Base-by-base conservation (phyloP, 1,140 invertebrate genomes). In the Rhynchophorus ferrugineus region DNA sequence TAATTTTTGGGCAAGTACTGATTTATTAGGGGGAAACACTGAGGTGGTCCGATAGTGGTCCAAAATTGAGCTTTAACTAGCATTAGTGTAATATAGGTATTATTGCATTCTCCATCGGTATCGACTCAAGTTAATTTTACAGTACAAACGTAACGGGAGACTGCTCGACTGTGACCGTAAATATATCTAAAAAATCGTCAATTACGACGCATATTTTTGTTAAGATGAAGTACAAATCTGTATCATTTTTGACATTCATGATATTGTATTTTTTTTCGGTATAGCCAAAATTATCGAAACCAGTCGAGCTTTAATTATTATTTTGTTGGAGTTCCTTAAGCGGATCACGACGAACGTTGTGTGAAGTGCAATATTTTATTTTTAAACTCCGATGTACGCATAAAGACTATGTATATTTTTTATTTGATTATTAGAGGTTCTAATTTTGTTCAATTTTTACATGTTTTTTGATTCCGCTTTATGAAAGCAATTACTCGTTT, bases 201-300 rank as follows among this genome's bases (percentile, higher is more conserved):
- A 61, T 59, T 56, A 60, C 37, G 62, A 59, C 62, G 63, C 62
- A 60, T 68, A 68, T 67, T 68, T 68, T 68, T 68, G 61, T 66
- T 68, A 68, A 63, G 47, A 61, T 52, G 56, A 57, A 68, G 66
- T 68, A 68, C 66, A 68, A 68, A 68, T 61, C 55, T 66, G 59
- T 66, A 66, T 66, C 64, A 64, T 43, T 3, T 21, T 44, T 1
- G 16, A 18, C 41, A 44, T n/a, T 18, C 8, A 18, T 19, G 20
- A 22, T 33, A 39, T 18, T 39, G 9, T 13, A 44, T 44, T 17
- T 38, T 35, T 20, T 22, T 24, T 9, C 20, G 13, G 47, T 37
- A 44, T 11, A 41, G 19, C 6, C 20, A 36, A 29, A 41, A 19
- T 48, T 54, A 41, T 46, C 46, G 36, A 38, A 49, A 49, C 36